A percentile compares a stretch with the other conserved stretches of the same genome.
Conservation (phyloP, 2,113 vertebrate species). For the Scomber scombrus region DNA sequence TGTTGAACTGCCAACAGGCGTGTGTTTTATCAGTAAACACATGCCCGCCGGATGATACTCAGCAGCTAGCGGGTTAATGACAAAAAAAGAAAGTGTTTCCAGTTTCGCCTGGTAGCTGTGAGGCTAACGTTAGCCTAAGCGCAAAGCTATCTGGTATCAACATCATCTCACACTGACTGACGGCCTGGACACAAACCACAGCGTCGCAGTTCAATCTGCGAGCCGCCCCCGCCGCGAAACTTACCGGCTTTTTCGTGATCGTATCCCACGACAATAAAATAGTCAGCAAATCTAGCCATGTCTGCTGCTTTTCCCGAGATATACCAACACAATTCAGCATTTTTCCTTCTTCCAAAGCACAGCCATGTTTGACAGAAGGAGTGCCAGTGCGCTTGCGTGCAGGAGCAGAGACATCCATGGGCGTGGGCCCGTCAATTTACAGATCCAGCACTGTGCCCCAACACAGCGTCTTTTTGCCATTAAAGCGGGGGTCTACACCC, state of each 20-base stretch:
- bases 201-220: conserved; percentile 20
- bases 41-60: background rate
- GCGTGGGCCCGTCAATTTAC: conserved; percentile 84
- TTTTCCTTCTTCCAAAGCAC: conserved; percentile 89
- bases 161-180: conserved; percentile 71
- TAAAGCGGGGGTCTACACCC: background rate
- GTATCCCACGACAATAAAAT: conserved; percentile 96
- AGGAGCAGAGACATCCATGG: conserved; percentile 75
- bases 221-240: conserved; percentile 57
- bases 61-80: conserved; percentile 19
- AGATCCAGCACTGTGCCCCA: conserved; percentile 65
- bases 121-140: conserved; percentile 71
- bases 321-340: conserved; percentile 91
- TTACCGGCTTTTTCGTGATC: conserved; percentile 95
- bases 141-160: conserved; percentile 75
- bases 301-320: conserved; percentile 83
- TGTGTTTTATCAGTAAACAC: background rate
- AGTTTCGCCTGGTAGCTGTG: conserved; percentile 63
- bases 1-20: background rate
- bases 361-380: conserved; percentile 96
- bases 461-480: background rate
- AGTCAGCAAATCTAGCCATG: conserved; percentile 96
- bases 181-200: conserved; percentile 77
- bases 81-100: conserved; percentile 31
- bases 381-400: conserved; percentile 90